Conservation (phyloP, 64 coral and sea anemone genomes). For the Anthopleura sola region DNA sequence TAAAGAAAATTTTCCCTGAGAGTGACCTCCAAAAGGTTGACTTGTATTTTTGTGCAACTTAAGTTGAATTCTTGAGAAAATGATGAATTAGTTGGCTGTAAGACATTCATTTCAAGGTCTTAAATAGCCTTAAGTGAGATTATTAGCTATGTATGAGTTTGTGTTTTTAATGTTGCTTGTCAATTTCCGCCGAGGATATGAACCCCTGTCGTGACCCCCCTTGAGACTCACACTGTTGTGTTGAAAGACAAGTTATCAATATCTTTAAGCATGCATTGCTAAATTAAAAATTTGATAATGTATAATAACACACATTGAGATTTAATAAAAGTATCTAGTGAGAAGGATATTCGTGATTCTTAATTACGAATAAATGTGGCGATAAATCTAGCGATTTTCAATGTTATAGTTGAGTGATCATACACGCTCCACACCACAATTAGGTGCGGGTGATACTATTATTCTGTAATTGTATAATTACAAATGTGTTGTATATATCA, state of each 20-base stretch:
- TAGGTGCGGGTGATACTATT: too few species aligned
- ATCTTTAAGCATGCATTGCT: neutral
- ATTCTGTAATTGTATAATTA: too few species aligned
- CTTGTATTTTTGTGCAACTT: neutral
- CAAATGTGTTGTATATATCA: too few species aligned
- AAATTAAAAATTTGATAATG: too few species aligned
- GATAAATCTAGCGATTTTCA: too few species aligned
- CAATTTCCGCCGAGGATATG: neutral
- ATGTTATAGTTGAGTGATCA: too few species aligned
- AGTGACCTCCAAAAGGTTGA: neutral
- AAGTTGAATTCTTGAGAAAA: neutral
- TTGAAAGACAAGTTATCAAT: neutral
- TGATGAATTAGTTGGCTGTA: neutral
- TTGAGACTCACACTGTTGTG: neutral
- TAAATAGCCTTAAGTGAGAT: neutral
- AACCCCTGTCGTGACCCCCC: neutral
- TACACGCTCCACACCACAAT: too few species aligned
- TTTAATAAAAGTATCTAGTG: too few species aligned
- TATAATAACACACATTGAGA: too few species aligned
- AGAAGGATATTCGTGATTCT: too few species aligned
- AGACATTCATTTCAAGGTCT: slow-evolving; percentile 5
- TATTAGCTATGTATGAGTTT: neutral
- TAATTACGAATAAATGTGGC: too few species aligned
- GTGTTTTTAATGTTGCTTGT: neutral
- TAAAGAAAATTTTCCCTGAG: neutral